phyloP scores from a whole-genome alignment of 2,888 invertebrate genomes.

The Clepsis dumicolana region DNA sequence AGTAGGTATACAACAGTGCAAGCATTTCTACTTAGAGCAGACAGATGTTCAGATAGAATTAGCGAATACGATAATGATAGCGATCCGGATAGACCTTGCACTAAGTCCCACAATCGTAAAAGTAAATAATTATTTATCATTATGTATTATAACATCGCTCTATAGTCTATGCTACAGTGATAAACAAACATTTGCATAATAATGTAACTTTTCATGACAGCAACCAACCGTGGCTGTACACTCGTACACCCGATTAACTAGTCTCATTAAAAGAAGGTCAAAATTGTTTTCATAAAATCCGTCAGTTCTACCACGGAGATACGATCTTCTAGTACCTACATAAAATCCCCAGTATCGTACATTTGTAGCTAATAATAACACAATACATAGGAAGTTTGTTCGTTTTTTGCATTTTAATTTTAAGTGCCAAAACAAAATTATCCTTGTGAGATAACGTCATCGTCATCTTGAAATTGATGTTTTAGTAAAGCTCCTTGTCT shows the following conservation, averaged over 20 bases:
- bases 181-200: conserved; percentile 12
- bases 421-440: neutral
- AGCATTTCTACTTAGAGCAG: no score
- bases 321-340: conserved; percentile 66
- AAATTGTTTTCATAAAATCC: conserved; percentile 59
- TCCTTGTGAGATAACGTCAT: conserved; percentile 1
- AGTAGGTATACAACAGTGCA: no score
- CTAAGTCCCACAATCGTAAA: no score
- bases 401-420: conserved; percentile 8
- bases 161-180: no score
- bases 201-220: conserved; percentile 16
- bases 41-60: no score
- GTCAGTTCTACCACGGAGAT: conserved; percentile 58
- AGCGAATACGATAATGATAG: no score
- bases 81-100: no score
- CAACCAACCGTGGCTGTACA: conserved; percentile 26
- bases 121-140: no score
- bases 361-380: neutral
- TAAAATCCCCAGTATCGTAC: conserved; percentile 51
- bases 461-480: conserved; percentile 7
- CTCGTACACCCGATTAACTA: conserved; percentile 31
- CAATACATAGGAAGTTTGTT: conserved; percentile 15
- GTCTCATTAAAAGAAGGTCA: conserved; percentile 60
- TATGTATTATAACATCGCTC: no score
- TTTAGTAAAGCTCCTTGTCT: neutral